Evolutionary conservation across 2,888 invertebrate species (phyloP), one percentile per base, ranked within the genome.

Genomic region (Malachius bipustulatus): DNA sequence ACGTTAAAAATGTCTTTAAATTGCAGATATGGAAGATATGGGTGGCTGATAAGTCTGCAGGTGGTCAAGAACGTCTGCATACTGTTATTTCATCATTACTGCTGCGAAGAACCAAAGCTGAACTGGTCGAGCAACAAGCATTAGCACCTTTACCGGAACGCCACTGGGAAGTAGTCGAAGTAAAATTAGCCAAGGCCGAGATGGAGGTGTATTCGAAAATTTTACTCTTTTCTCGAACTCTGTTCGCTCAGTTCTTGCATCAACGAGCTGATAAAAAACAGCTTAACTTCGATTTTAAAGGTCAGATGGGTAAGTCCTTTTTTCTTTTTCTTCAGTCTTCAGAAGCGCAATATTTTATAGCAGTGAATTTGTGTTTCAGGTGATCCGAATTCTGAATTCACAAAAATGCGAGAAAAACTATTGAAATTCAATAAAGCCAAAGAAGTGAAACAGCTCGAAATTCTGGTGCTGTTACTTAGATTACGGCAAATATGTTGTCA

Each of bases 401-500:
- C 63, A 32, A 71, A 72, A 52, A 72, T 78, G 71, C 74, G 80
- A 50, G 65, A 75, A 52, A 71, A 67, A 42, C 68, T 81, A 57
- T 62, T 73, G 14, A 68, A 67, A 14, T 49, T 76, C 36, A 71
- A 75, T 55, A 71, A 73, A 26, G 55, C 60, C 10, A 50, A 51
- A 28, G 58, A 63, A 36, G 59, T 74, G 3, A 67, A 68, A 42
- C 57, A 70, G 3, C 68, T 70, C 40, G 65, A 72, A 61, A 82
- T 89, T 57, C 63, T 96, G 44, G 82, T 90, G 0, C 66, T 93
- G 2, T 57, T 96, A 9, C 62, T 94, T 36, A 71, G 94, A 8
- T 62, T 96, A 38, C 70, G 94, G 1, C 94, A 97, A 57, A 77
- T 87, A 39, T 88, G 88, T 55, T 84, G 87, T 54, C 93, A 94